A percentile compares a stretch with the other conserved stretches of the same genome.
phyloP scores from a whole-genome alignment of 2,113 vertebrate genomes.

The Syngnathus scovelli region DNA sequence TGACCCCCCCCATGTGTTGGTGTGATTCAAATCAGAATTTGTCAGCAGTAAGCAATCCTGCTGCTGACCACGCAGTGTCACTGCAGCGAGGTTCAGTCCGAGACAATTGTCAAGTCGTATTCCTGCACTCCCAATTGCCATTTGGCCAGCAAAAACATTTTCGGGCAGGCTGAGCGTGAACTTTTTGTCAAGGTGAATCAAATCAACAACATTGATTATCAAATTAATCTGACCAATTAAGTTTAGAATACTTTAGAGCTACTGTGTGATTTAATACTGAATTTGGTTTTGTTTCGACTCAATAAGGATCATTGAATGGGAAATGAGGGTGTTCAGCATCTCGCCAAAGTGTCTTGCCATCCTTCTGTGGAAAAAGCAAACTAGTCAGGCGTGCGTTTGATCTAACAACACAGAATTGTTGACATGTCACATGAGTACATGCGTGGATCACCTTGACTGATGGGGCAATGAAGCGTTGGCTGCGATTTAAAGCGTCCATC shows the following conservation, averaged over 20 bases:
- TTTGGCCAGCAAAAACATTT: neutral
- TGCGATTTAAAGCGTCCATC: conserved; percentile 58
- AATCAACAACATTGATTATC: no score
- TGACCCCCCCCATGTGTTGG: neutral
- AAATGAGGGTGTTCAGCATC: conserved; percentile 70
- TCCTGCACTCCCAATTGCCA: neutral
- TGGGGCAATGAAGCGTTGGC: conserved; percentile 61
- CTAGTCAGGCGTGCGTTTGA: no score
- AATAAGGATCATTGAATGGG: conserved; percentile 67
- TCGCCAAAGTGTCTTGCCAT: conserved; percentile 61
- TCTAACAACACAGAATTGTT: neutral
- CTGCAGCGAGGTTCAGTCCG: neutral
- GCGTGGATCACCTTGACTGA: conserved; percentile 48
- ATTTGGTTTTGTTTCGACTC: conserved; percentile 10
- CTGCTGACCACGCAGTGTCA: conserved; percentile 33
- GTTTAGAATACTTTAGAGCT: no score
- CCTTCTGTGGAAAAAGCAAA: conserved; percentile 45
- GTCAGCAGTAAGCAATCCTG: neutral
- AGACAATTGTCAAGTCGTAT: neutral
- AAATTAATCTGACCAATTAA: no score
- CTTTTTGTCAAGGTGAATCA: neutral
- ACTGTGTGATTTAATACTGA: no score
- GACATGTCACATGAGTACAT: neutral
- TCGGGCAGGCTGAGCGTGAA: neutral
- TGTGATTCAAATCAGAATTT: neutral